A percentile compares a stretch with the other conserved stretches of the same genome.
phyloP scores from a whole-genome alignment of 2,113 vertebrate species.

The Charadrius vociferus region DNA sequence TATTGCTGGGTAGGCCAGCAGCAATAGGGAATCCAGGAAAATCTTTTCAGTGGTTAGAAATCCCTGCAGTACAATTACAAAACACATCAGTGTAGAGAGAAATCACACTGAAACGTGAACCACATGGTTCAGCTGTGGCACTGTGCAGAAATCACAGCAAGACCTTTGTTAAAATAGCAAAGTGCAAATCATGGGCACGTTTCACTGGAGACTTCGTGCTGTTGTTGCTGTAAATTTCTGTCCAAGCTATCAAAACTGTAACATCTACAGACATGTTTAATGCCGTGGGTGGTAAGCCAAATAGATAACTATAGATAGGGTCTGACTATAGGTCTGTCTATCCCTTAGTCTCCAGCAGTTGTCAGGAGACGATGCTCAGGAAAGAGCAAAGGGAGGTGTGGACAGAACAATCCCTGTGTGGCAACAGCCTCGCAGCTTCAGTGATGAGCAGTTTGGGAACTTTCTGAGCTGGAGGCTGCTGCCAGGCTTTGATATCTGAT shows the following conservation, averaged over 20 bases:
- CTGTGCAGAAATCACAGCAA: neutral
- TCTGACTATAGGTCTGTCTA: neutral
- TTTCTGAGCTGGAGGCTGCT: neutral
- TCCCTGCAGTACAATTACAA: neutral
- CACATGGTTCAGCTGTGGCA: neutral
- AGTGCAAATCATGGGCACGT: rapidly evolving
- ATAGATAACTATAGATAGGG: neutral
- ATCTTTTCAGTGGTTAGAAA: neutral
- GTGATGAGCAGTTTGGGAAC: neutral
- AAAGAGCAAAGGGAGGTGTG: neutral
- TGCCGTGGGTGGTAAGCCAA: rapidly evolving
- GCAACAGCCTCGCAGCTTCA: neutral
- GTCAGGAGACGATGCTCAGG: neutral
- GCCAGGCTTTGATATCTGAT: neutral
- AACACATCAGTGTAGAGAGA: neutral
- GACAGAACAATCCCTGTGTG: neutral
- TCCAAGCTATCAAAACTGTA: neutral
- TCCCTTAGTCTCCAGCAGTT: neutral
- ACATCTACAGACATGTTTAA: neutral
- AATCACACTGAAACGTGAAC: neutral
- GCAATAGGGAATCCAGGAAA: neutral
- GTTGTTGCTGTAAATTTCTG: neutral
- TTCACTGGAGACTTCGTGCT: neutral
- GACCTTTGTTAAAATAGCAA: neutral
- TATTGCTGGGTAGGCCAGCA: neutral